Conservation (phyloP, 2,113 vertebrate species). For the Podocnemis expansa region DNA sequence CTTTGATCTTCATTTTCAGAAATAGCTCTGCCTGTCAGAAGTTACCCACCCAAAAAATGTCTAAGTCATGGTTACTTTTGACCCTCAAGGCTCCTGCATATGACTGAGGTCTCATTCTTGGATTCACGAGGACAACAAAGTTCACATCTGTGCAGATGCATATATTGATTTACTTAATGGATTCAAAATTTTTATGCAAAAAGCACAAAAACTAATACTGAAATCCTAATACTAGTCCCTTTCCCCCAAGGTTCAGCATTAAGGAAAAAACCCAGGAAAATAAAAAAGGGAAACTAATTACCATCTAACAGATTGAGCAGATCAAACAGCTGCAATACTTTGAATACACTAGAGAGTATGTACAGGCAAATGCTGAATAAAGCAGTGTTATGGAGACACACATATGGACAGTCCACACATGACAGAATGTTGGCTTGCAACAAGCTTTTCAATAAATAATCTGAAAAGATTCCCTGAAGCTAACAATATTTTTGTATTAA, state of each 20-base stretch:
- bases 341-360: not conserved
- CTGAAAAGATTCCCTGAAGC: not conserved
- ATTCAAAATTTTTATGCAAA: conserved; percentile 5
- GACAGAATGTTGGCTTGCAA: conserved; percentile 22
- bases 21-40: conserved; percentile 58
- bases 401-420: conserved; percentile 33
- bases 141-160: conserved; percentile 7
- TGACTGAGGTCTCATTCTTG: not conserved
- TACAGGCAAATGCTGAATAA: not conserved
- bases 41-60: conserved; percentile 33
- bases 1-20: conserved; percentile 68
- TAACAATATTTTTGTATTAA: not conserved
- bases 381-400: conserved; percentile 3
- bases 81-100: conserved; percentile 41
- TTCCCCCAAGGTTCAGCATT: conserved; percentile 48
- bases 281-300: conserved; percentile 45
- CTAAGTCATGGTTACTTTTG: conserved; percentile 34
- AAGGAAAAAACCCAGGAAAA: conserved; percentile 30
- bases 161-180: not conserved
- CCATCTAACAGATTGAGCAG: conserved; percentile 11
- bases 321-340: conserved; percentile 27
- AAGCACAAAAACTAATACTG: conserved; percentile 8
- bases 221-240: conserved; percentile 5
- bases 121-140: not conserved
- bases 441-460: not conserved